These are phyloP conservation scores for Potamilus streckersoni DNA, from an alignment of 1,140 invertebrate genomes.

Conservation along the genomic window DNA sequence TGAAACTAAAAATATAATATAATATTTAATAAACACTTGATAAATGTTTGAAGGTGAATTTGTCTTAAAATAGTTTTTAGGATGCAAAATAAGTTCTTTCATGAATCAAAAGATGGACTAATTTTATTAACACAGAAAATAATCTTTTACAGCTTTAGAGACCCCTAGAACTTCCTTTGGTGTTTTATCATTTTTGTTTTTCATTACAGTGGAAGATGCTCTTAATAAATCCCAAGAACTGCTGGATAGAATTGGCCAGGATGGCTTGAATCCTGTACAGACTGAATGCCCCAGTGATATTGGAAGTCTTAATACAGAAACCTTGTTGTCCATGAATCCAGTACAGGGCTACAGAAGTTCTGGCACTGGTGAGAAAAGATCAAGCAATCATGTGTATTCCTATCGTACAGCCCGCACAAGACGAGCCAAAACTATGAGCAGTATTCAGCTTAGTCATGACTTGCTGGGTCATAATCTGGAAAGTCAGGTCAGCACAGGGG, in stretches of 20 bases:
- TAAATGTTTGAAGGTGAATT: no score
- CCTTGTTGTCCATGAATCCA: slow-evolving; percentile 22
- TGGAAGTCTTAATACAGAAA: slow-evolving; percentile 23
- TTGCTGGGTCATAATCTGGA: slow-evolving; percentile 23
- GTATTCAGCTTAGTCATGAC: slow-evolving; percentile 30
- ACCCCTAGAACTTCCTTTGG: background rate
- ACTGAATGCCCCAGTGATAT: slow-evolving; percentile 24
- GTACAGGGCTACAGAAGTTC: slow-evolving; percentile 4
- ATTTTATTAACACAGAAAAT: no score
- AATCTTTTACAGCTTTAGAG: no score
- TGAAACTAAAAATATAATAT: no score
- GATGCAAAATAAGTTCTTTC: no score
- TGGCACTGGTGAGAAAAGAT: background rate
- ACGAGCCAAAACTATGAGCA: slow-evolving; percentile 30
- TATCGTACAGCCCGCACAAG: slow-evolving; percentile 17
- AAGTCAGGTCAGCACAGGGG: background rate
- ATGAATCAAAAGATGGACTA: no score
- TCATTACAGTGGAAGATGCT: slow-evolving; percentile 21
- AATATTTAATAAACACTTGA: no score
- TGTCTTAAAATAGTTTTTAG: no score
- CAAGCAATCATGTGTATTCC: slow-evolving; percentile 27
- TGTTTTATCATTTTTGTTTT: background rate
- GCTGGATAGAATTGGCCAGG: slow-evolving; percentile 13
- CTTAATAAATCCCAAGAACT: slow-evolving; percentile 29
- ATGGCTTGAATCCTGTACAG: slow-evolving; percentile 7